phyloP scores from a whole-genome alignment of 2,113 vertebrate species.

The Erinaceus europaeus region DNA sequence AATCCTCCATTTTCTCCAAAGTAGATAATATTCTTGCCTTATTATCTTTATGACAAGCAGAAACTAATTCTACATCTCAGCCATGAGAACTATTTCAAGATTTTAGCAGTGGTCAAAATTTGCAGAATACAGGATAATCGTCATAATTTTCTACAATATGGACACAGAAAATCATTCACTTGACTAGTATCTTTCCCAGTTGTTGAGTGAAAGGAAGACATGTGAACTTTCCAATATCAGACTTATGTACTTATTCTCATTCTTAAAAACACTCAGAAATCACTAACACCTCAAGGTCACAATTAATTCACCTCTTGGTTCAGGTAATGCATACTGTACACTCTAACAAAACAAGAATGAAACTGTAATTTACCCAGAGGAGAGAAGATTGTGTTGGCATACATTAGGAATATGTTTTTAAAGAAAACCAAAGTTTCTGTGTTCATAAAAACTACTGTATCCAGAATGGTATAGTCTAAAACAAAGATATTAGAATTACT shows the following conservation, averaged over 20 bases:
- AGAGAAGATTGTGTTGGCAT: neutral
- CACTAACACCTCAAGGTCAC: conserved; percentile 23
- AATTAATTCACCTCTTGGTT: neutral
- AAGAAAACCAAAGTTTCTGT: conserved; percentile 37
- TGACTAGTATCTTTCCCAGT: conserved; percentile 4
- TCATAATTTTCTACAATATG: conserved; percentile 24
- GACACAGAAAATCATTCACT: conserved; percentile 40
- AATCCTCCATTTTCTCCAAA: neutral
- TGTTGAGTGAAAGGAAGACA: conserved; percentile 1
- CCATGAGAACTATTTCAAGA: neutral
- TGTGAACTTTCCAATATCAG: neutral
- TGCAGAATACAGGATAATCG: neutral
- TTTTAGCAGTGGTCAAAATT: neutral
- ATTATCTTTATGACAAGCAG: neutral
- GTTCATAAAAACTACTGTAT: neutral
- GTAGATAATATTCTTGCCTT: neutral
- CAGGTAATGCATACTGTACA: neutral
- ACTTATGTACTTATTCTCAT: neutral
- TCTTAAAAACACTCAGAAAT: conserved; percentile 47
- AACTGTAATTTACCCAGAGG: neutral
- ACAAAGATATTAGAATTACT: neutral
- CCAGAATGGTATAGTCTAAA: neutral
- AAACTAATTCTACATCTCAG: neutral
- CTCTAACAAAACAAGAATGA: neutral
- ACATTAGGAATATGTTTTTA: conserved; percentile 12